Conservation (phyloP, 92 coral and sea anemone genomes). For the Palythoa heliodiscus region DNA sequence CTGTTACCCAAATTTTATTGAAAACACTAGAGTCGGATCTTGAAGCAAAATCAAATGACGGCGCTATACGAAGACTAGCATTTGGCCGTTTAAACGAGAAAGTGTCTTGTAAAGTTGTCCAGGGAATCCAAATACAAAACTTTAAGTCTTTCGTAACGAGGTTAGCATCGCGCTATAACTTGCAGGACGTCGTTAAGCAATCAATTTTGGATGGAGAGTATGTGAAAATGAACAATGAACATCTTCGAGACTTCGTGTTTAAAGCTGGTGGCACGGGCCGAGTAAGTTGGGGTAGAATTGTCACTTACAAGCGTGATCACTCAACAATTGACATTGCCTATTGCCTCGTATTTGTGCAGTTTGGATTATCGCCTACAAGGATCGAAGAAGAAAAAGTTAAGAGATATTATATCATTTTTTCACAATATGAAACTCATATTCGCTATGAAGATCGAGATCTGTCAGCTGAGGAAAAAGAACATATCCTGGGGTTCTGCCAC, state of each 20-base stretch:
- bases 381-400: background rate
- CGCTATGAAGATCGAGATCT: slow-evolving; percentile 40
- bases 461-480: slow-evolving; percentile 37
- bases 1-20: background rate
- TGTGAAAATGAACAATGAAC: slow-evolving; percentile 24
- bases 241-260: slow-evolving; percentile 24
- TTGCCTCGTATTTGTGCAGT: slow-evolving; percentile 12
- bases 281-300: slow-evolving; percentile 32
- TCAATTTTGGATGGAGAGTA: slow-evolving; percentile 39
- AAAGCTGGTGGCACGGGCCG: slow-evolving; percentile 11
- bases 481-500: slow-evolving; percentile 16
- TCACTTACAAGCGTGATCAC: slow-evolving; percentile 26
- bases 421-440: background rate
- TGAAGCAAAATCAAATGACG: slow-evolving; percentile 13
- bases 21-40: background rate
- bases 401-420: background rate
- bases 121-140: slow-evolving; percentile 23
- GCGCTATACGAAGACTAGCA: slow-evolving; percentile 2
- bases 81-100: slow-evolving; percentile 26
- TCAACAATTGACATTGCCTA: slow-evolving; percentile 39
- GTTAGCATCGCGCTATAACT: slow-evolving; percentile 5
- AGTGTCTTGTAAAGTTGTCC: slow-evolving; percentile 14
- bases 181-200: slow-evolving; percentile 15
- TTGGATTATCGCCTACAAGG: slow-evolving; percentile 18
- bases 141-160: slow-evolving; percentile 23